Percentiles rank a stretch among this genome's conserved stretches.
These are phyloP conservation scores for Lepus timidus DNA, from an alignment of 2,113 vertebrate species.

Conservation along the genomic window DNA sequence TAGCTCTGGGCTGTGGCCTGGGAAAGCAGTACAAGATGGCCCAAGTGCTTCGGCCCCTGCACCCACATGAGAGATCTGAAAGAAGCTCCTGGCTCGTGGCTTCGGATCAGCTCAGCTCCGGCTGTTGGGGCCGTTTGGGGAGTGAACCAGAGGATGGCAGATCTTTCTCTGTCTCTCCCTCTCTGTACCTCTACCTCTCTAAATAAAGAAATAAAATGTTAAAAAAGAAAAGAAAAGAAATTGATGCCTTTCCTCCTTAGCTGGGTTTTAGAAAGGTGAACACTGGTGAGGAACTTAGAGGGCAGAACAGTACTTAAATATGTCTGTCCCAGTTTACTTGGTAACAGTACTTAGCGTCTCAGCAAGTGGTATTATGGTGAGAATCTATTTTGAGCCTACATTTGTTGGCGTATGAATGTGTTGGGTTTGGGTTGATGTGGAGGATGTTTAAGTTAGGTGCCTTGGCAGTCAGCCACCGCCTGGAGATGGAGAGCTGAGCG, in stretches of 20 bases:
- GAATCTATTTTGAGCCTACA: neutral
- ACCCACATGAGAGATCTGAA: too few relatives aligned
- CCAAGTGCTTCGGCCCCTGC: too few relatives aligned
- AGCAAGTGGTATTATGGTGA: neutral
- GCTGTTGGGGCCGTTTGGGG: too few relatives aligned
- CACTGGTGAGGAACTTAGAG: neutral
- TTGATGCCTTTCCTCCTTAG: neutral
- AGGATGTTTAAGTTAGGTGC: neutral
- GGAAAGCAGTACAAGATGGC: too few relatives aligned
- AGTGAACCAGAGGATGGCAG: too few relatives aligned
- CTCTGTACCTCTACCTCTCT: too few relatives aligned
- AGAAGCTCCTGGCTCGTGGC: too few relatives aligned
- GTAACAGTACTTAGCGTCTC: neutral
- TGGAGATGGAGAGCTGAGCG: neutral
- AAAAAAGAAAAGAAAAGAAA: too few relatives aligned
- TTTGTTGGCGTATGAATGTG: neutral
- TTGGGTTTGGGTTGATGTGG: conserved; percentile 5
- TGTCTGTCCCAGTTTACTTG: neutral
- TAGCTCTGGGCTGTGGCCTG: too few relatives aligned
- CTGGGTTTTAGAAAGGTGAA: conserved; percentile 4
- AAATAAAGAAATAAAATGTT: too few relatives aligned
- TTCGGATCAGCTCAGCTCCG: too few relatives aligned
- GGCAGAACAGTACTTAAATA: conserved; percentile 24
- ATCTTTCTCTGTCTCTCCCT: too few relatives aligned
- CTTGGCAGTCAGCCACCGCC: neutral